Base-by-base conservation (phyloP, 2,888 invertebrate genomes). In the Mythimna albipuncta region DNA sequence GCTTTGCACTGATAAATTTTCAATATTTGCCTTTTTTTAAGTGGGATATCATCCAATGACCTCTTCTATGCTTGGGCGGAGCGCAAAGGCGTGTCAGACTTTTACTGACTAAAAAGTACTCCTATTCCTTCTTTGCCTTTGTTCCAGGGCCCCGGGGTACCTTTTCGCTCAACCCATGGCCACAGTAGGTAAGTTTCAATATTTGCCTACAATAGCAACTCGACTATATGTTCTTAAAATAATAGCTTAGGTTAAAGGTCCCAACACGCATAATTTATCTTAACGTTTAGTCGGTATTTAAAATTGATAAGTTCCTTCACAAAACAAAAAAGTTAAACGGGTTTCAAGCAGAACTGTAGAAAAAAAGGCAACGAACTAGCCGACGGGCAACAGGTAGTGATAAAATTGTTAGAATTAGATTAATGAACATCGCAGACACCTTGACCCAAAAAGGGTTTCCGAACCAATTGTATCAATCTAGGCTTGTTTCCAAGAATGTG, bases 371-470 rank as follows among this genome's bases (percentile, higher is more conserved):
- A 54, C 47, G 62, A 26, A 35, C 57, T 35, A 64, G 2, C 80
- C 26, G 52, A 7, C 67, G 54, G 35, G 77, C 77, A 79, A 79
- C 79, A 79, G 81, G 79, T 79, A 79, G 77, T 67, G 66, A 70
- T 67, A 70, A 76, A 81, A 67, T 76, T 21, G 70, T 68, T 76
- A 65, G 70, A 77, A 81, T 81, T 80, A 78, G 82, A 80, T 80
- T 78, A 73, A 81, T 70, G 80, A 73, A 71, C 72, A 79, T 69
- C 64, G 67, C 64, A 41, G 71, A 69, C 69, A 69, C 84, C 79
- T 82, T 84, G 83, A 84, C 83, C 75, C 57, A 77, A 77, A 82
- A 82, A 75, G 57, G 41, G 57, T 74, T 80, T 79, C 72, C 70
- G 68, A 74, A 77, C 77, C 64, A 82, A 80, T 66, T 71, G 76